These are phyloP conservation scores for Drosophila tripunctata DNA, from an alignment of 2,888 invertebrate species.

Conservation along the genomic window DNA sequence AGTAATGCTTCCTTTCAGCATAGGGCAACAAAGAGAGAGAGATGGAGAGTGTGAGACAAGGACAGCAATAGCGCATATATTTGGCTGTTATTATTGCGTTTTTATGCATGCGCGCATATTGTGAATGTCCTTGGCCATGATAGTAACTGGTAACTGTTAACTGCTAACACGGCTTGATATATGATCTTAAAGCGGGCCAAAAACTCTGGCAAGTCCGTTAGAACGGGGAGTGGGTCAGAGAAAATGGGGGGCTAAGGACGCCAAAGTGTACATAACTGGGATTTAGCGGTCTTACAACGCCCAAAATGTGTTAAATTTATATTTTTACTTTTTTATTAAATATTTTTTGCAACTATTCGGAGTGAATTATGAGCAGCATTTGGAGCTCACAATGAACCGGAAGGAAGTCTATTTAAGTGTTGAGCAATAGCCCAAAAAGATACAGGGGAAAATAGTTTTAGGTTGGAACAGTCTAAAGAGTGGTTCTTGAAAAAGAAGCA, in stretches of 20 bases:
- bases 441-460: background rate
- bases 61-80: background rate
- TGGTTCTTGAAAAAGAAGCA: background rate
- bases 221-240: background rate
- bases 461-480: background rate
- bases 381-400: conserved; percentile 1
- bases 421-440: background rate
- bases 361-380: conserved; percentile 57
- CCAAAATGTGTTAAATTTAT: conserved; percentile 52
- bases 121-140: conserved; percentile 78
- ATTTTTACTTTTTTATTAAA: conserved; percentile 67
- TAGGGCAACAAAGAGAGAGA: conserved; percentile 1
- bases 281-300: conserved; percentile 30
- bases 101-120: conserved; percentile 78
- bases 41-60: background rate
- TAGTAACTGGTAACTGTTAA: conserved; percentile 38
- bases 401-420: conserved; percentile 42
- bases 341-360: conserved; percentile 53
- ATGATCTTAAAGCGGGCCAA: conserved; percentile 67
- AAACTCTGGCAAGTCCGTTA: conserved; percentile 2
- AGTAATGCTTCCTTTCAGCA: conserved; percentile 53
- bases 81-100: conserved; percentile 74
- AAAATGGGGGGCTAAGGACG: conserved; percentile 10
- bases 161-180: conserved; percentile 64
- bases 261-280: conserved; percentile 12